Evolutionary conservation across 2,888 invertebrate species (phyloP).

Genomic region (Amphipyra berbera): DNA sequence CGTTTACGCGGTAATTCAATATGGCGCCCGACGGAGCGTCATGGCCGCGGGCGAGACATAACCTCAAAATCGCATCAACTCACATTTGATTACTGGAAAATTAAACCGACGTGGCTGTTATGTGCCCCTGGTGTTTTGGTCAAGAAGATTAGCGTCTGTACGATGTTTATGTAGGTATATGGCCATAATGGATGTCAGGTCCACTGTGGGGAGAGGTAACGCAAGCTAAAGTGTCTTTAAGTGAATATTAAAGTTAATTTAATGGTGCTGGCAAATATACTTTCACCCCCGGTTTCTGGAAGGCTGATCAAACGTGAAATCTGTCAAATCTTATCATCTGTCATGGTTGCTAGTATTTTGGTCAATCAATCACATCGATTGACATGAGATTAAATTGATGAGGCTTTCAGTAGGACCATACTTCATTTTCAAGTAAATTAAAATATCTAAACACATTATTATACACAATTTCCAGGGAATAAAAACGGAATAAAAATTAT

Average conservation of each 20-base stretch:
- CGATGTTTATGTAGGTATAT: background rate
- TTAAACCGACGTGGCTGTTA: conserved; percentile 74
- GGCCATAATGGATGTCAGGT: conserved; percentile 14
- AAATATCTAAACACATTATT: too few species aligned
- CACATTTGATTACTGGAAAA: conserved; percentile 80
- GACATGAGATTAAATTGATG: too few species aligned
- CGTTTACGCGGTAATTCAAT: conserved; percentile 76
- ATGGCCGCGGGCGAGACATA: conserved; percentile 76
- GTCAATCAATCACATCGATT: too few species aligned
- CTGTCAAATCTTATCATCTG: too few species aligned
- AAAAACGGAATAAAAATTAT: too few species aligned
- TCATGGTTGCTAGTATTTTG: too few species aligned
- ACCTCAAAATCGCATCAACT: conserved; percentile 81
- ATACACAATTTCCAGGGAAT: too few species aligned
- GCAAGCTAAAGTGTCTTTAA: conserved; percentile 22
- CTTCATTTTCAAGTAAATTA: too few species aligned
- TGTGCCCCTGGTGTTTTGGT: conserved; percentile 61
- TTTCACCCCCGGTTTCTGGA: background rate
- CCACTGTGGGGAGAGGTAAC: conserved; percentile 3
- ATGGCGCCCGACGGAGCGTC: conserved; percentile 71
- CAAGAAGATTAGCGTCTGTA: conserved; percentile 43
- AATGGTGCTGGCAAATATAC: background rate
- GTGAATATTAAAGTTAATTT: background rate
- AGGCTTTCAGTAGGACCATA: too few species aligned
- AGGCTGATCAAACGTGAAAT: too few species aligned